Conservation (phyloP, 2,797 vertebrate species). For the Sebastes steindachneri region DNA sequence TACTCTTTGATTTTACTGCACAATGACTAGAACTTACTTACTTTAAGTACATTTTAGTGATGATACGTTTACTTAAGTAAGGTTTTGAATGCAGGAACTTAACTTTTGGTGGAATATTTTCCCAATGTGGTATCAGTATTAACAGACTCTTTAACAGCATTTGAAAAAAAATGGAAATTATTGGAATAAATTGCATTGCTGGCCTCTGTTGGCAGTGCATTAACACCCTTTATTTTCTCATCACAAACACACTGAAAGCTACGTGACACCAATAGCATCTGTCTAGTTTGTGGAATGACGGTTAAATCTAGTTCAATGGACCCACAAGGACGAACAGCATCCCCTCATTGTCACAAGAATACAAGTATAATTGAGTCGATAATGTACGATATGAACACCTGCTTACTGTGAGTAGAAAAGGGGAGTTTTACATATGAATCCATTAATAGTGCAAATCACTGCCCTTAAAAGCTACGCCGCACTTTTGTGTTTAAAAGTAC, state of each 20-base stretch:
- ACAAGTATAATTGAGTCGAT: background rate
- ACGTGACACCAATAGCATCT: background rate
- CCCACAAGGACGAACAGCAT: background rate
- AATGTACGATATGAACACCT: background rate
- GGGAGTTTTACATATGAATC: background rate
- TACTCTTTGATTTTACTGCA: too few relatives aligned
- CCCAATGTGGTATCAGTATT: background rate
- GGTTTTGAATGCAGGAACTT: background rate
- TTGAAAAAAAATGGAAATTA: background rate
- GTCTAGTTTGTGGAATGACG: background rate
- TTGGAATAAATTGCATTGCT: background rate
- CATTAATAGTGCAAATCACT: background rate
- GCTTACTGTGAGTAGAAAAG: background rate
- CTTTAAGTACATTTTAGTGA: background rate
- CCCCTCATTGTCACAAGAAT: background rate
- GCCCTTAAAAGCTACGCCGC: background rate
- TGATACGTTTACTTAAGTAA: background rate
- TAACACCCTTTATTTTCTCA: background rate
- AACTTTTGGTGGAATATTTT: background rate
- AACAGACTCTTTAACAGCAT: background rate
- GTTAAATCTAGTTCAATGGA: background rate
- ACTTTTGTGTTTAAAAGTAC: background rate
- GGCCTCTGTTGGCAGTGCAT: background rate
- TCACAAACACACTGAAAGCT: background rate
- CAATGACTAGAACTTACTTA: too few relatives aligned